Evolutionary conservation across 2,113 vertebrate species (phyloP), one percentile per base, ranked within the genome.

Genomic region (Myxocyprinus asiaticus): DNA sequence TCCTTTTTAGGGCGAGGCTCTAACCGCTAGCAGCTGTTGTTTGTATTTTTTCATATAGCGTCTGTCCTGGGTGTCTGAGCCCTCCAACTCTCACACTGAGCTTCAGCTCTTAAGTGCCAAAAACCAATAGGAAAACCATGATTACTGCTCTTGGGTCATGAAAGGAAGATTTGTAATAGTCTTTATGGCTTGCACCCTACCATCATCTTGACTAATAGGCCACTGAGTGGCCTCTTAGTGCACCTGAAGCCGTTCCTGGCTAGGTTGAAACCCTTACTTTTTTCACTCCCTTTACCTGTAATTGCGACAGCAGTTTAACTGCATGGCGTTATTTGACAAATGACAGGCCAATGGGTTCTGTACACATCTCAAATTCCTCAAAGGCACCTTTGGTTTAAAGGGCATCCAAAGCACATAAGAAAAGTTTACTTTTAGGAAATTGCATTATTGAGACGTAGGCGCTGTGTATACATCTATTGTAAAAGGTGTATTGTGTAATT

Each of bases 71-170:
- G 78, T 71, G 67, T 90, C 88, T 90, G 87, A 88, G 17, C 69
- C 69, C 78, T 85, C 77, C 22, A 33, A 33, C 86, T 83, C 58
- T 74, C 43, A 63, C 56, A 42, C 43, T 50, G 45, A 64, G 82
- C 43, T 44, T 63, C 7, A 73, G 65, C 64, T 78, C 17, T 66
- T 47, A 22, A 83, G 81, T 87, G 89, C 88, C 84, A 88, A 90
- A 91, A 88, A 87, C 89, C 88, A 90, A 88, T 89, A 87, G 77
- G 80, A 83, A 87, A 86, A 76, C 84, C 51, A 77, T 92, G 93
- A 93, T 94, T 90, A 88, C 81, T 82, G 79, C 85, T 83, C 85
- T 42, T 81, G 85, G 56, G 78, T 56, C 81, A 81, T 86, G 73
- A 87, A 87, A 67, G 86, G 71, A 85, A 82, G 86, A 91, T 90